Base-by-base conservation (phyloP, 2,888 invertebrate species). In the Stenotaenia linearis region DNA sequence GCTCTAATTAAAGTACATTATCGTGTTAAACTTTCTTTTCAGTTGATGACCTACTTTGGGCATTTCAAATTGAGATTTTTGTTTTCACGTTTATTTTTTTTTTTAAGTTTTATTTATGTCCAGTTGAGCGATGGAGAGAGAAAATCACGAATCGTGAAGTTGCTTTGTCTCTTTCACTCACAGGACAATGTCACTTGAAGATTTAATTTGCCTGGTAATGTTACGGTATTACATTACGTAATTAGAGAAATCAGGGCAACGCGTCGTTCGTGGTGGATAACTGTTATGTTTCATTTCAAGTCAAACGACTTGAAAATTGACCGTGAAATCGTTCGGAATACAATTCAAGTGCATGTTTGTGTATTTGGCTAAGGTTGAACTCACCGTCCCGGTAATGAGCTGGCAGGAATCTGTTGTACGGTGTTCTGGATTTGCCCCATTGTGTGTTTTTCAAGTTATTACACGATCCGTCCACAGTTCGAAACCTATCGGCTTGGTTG, bases 351-450 rank as follows among this genome's bases (percentile, higher is more conserved):
- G n/a, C 50, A 50, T 50, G 50, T 50, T 50, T 50, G 50, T 45
- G 45, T 32, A 32, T 50, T 23, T 69, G 69, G 28, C 4, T 28
- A 69, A 75, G 30, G 30, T 75, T 28, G 25, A 75, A 45, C 77
- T 77, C 40, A 79, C 79, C 74, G 75, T 79, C 79, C 21, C 79
- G 23, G 75, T 79, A 79, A 40, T 79, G 74, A 74, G 74, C 79
- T 7, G 74, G 79, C 18, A 79, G 75, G 37, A 79, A 79, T 23
- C 79, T 30, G 40, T 69, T 74, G 75, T 79, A 79, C 1, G 79
- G 79, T 30, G 79, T 79, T 37, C 74, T 74, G 7, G 79, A 79
- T 79, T 79, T 79, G 15, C 79, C 79, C 79, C 79, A 79, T 25
- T 75, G 25, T 18, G 75, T 7, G 74, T 79, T 79, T 10, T 79